Evolutionary conservation across 2,113 vertebrate genomes (phyloP), one percentile per base, ranked within the genome.

Genomic region (Scartelaos histophorus): DNA sequence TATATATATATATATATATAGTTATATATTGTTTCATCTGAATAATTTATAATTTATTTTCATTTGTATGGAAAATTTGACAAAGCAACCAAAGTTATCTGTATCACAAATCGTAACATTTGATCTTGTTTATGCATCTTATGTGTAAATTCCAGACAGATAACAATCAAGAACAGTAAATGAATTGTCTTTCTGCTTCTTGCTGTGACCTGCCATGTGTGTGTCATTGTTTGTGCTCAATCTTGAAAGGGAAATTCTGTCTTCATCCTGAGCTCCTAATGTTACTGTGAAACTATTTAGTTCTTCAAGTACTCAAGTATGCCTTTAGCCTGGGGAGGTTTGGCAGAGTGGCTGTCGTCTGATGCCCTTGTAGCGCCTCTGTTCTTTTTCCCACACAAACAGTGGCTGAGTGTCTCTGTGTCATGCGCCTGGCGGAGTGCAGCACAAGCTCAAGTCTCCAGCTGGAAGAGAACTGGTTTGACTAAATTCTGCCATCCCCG

Each of bases 281-380:
- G 89, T 93, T 92, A 93, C 93, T 89, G 85, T 78, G 70, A 56
- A 86, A 69, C 83, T 91, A 84, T 92, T 91, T 86, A 43, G 86
- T 89, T 94, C 92, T 90, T 91, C 80, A 94, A 94, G 91, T 85
- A 91, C 90, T 93, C 91, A 91, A 93, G 90, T 87, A 90, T 91
- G 93, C 87, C 82, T 93, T 94, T 90, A 85, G 93, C 93, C 93
- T 86, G 77, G 0, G 91, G 93, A 92, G 90, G 94, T 95, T 88
- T 95, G 92, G 92, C 93, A 94, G 84, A 90, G 81, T 85, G 38
- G 7, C 10, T 88, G 69, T 19, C 74, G 84, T 85, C 85, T 89
- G 82, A 88, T 89, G 86, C 80, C 85, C 89, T 83, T 77, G 75
- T 89, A 84, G 56, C 82, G 81, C 80, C 83, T 90, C 76, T 76